Conservation (phyloP, 2,113 vertebrate species). For the Pachyramphus minor region DNA sequence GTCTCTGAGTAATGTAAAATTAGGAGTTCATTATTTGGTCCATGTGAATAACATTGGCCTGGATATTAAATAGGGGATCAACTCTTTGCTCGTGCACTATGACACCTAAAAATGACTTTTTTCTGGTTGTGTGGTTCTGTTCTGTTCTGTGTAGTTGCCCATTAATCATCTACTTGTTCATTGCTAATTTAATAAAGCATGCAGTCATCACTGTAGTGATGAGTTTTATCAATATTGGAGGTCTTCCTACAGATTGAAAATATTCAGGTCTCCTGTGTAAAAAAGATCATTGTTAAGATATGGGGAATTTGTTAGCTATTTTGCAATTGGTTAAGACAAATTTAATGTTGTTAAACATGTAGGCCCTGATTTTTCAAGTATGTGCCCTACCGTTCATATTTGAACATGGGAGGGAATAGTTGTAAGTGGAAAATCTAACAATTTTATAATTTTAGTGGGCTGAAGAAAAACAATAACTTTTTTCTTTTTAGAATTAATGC, state of each 20-base stretch:
- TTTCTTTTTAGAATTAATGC: background rate
- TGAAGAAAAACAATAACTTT: background rate
- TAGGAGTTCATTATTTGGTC: background rate
- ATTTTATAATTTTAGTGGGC: background rate
- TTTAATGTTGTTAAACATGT: background rate
- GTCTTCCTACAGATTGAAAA: background rate
- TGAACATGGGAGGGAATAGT: background rate
- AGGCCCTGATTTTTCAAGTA: background rate
- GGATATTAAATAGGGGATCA: background rate
- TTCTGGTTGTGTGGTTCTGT: background rate
- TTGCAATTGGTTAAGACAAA: background rate
- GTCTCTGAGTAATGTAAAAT: background rate
- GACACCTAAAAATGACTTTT: background rate
- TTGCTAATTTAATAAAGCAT: background rate
- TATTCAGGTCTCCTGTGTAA: background rate
- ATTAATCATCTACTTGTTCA: background rate
- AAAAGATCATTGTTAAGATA: background rate
- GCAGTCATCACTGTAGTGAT: background rate
- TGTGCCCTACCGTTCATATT: background rate
- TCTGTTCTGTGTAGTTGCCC: background rate
- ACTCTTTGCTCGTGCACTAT: background rate
- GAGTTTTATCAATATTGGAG: background rate
- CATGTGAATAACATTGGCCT: background rate
- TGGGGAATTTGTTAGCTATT: background rate
- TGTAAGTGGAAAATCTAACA: background rate